A percentile compares a stretch with the other conserved stretches of the same genome.
Conservation (phyloP, 2,888 invertebrate genomes). For the Drosophila emarginata region DNA sequence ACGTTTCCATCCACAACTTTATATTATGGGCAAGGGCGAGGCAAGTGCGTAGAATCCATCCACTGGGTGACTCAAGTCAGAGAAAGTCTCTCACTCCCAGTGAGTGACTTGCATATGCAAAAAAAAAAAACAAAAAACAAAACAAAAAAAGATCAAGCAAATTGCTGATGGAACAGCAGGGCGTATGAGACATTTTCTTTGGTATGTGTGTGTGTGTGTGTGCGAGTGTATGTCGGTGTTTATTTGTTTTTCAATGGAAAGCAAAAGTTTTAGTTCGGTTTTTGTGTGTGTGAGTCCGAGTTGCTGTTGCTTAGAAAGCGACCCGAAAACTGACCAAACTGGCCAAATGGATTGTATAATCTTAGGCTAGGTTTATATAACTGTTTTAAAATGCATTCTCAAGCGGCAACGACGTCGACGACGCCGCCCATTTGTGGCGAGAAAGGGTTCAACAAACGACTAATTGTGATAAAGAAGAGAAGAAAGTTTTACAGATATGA, state of each 20-base stretch:
- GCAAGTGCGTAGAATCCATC: conserved; percentile 68
- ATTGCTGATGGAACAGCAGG: conserved; percentile 30
- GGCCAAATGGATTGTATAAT: conserved; percentile 41
- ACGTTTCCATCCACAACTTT: conserved; percentile 43
- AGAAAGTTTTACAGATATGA: conserved; percentile 74
- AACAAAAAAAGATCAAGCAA: conserved; percentile 17
- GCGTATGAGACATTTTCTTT: conserved; percentile 60
- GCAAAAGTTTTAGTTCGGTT: conserved; percentile 41
- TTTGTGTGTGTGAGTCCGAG: conserved; percentile 20
- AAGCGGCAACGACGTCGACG: neutral
- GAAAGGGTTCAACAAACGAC: conserved; percentile 61
- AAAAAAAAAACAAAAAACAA: conserved; percentile 42
- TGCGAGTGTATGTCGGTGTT: conserved; percentile 1
- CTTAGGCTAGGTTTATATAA: conserved; percentile 37
- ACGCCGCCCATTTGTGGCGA: neutral
- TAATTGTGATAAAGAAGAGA: conserved; percentile 56
- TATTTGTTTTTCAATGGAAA: conserved; percentile 46
- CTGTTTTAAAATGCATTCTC: conserved; percentile 55
- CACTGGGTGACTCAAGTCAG: conserved; percentile 66
- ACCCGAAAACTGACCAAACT: conserved; percentile 22
- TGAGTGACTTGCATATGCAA: conserved; percentile 76
- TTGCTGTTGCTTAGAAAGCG: conserved; percentile 53
- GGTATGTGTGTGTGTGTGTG: conserved; percentile 37
- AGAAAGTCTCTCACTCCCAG: conserved; percentile 59
- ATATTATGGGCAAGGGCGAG: conserved; percentile 24